Conservation (phyloP, 2,888 invertebrate genomes). For the Mechanitis messenoides region DNA sequence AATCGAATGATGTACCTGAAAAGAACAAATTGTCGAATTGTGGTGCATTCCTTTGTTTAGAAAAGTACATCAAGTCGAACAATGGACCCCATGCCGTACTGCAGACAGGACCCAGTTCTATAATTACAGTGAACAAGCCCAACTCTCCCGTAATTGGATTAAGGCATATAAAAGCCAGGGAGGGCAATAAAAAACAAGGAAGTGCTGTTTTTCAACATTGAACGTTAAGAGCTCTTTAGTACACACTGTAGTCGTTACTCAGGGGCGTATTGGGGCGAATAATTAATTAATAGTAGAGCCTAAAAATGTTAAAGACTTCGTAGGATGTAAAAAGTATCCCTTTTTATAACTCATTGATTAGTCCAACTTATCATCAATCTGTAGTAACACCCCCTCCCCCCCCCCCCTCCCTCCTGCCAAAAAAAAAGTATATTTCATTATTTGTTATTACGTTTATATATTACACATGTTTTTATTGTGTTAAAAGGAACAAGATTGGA, state of each 20-base stretch:
- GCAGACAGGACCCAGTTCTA: conserved; percentile 10
- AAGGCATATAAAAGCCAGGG: conserved; percentile 32
- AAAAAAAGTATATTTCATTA: too few species aligned
- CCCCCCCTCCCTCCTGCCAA: too few species aligned
- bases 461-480: too few species aligned
- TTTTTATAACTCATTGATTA: too few species aligned
- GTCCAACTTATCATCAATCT: too few species aligned
- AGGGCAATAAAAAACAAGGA: conserved; percentile 36
- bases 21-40: not conserved
- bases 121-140: conserved; percentile 23
- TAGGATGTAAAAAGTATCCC: too few species aligned
- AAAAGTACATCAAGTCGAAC: not conserved
- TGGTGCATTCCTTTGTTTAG: not conserved
- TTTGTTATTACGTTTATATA: too few species aligned
- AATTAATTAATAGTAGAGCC: not conserved
- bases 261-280: conserved; percentile 3
- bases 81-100: not conserved
- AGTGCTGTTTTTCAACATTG: conserved; percentile 28
- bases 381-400: too few species aligned
- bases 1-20: too few species aligned
- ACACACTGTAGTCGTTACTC: conserved; percentile 2
- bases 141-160: conserved; percentile 44
- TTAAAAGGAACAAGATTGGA: too few species aligned
- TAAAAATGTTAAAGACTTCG: not conserved
- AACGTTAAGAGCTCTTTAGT: conserved; percentile 3